Percentiles rank a stretch among this genome's conserved stretches.
Conservation (phyloP, 2,888 invertebrate genomes). For the Colostygia pectinataria region DNA sequence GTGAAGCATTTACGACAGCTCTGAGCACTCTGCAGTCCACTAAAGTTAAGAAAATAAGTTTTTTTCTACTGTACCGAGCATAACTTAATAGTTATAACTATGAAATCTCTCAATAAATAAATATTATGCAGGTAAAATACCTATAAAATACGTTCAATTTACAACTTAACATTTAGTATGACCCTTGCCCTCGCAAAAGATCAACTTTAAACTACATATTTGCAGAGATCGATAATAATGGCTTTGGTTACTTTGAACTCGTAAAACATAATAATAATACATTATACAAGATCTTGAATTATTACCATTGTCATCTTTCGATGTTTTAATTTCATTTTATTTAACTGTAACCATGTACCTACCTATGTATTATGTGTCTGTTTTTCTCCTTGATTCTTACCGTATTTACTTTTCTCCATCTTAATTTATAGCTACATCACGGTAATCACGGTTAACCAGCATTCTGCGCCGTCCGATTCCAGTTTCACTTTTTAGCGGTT, state of each 20-base stretch:
- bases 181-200: conserved; percentile 51
- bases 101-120: conserved; percentile 19
- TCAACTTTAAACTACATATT: conserved; percentile 48
- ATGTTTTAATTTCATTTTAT: no score
- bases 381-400: not conserved
- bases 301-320: no score
- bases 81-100: no score
- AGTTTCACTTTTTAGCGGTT: conserved; percentile 80
- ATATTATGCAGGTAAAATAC: conserved; percentile 15
- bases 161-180: conserved; percentile 30
- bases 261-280: conserved; percentile 31
- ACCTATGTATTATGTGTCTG: no score
- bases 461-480: conserved; percentile 59
- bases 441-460: conserved; percentile 60
- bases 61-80: no score
- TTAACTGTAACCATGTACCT: no score
- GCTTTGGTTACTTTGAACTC: conserved; percentile 44
- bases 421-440: conserved; percentile 41
- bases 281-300: no score
- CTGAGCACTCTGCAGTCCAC: no score
- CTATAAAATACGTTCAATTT: conserved; percentile 28
- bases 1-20: no score
- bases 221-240: conserved; percentile 42
- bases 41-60: no score
- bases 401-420: not conserved